These are phyloP conservation scores for Peromyscus leucopus DNA, from an alignment of 2,113 vertebrate species.

Conservation along the genomic window DNA sequence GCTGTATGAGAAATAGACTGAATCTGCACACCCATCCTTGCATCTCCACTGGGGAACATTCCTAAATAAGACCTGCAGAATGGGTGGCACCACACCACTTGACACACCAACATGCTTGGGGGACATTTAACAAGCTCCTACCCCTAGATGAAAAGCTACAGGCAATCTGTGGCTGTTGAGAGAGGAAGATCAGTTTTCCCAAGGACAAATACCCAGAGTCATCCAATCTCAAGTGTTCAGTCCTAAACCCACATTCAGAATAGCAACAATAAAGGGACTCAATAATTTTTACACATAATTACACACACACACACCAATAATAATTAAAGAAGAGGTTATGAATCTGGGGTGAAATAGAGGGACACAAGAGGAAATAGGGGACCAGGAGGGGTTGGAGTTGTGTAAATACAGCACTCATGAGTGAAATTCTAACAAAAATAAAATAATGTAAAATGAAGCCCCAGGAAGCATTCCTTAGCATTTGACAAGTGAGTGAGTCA, in stretches of 20 bases:
- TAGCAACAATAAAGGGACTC: background rate
- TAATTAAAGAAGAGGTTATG: background rate
- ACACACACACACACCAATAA: background rate
- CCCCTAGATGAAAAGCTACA: no score
- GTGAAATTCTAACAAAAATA: background rate
- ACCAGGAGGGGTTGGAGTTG: no score
- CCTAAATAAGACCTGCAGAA: background rate
- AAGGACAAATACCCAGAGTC: background rate
- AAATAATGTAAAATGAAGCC: background rate
- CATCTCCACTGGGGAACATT: accelerated
- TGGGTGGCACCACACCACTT: background rate
- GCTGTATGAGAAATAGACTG: background rate
- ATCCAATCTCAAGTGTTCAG: background rate
- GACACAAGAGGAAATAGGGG: background rate
- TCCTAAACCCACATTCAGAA: no score
- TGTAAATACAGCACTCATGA: background rate
- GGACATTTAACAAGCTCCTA: background rate
- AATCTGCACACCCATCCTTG: no score
- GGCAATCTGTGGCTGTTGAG: background rate
- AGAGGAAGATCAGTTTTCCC: background rate
- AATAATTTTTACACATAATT: background rate
- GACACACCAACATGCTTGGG: background rate
- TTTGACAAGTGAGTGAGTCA: background rate
- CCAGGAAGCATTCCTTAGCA: background rate
- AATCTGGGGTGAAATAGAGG: no score